Evolutionary conservation across 2,797 vertebrate species (phyloP).

Genomic region (Aselliscus stoliczkanus): DNA sequence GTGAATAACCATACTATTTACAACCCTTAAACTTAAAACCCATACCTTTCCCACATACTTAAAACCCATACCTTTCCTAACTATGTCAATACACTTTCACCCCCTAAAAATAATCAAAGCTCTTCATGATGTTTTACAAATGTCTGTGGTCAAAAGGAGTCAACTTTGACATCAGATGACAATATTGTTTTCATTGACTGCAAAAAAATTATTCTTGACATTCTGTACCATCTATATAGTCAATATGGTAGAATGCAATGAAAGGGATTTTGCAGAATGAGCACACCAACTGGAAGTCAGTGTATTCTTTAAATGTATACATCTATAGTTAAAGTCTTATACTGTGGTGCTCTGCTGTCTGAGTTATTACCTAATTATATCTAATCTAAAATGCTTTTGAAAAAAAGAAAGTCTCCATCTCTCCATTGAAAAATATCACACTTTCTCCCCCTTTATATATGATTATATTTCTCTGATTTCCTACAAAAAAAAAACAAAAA

Average conservation of each 20-base stretch:
- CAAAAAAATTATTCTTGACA: background rate
- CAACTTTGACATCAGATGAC: background rate
- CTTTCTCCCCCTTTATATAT: background rate
- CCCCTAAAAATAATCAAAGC: background rate
- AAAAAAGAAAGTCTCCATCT: background rate
- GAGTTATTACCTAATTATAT: background rate
- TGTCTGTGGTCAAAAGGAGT: background rate
- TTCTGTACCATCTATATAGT: background rate
- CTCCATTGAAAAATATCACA: background rate
- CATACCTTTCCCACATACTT: background rate
- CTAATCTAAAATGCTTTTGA: background rate
- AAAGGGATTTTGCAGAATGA: background rate
- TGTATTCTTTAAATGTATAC: background rate
- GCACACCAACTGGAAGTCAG: background rate
- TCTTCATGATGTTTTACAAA: background rate
- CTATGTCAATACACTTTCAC: background rate
- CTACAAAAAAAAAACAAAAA: background rate
- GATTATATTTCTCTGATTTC: background rate
- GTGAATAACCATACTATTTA: background rate
- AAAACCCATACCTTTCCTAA: background rate
- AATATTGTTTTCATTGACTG: background rate
- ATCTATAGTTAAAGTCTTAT: background rate
- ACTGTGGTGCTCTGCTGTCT: background rate
- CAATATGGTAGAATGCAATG: background rate
- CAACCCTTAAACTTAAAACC: background rate